A percentile compares a stretch with the other conserved stretches of the same genome.
Evolutionary conservation across 2,113 vertebrate genomes (phyloP).

Genomic region (Urocynchramus pylzowi): DNA sequence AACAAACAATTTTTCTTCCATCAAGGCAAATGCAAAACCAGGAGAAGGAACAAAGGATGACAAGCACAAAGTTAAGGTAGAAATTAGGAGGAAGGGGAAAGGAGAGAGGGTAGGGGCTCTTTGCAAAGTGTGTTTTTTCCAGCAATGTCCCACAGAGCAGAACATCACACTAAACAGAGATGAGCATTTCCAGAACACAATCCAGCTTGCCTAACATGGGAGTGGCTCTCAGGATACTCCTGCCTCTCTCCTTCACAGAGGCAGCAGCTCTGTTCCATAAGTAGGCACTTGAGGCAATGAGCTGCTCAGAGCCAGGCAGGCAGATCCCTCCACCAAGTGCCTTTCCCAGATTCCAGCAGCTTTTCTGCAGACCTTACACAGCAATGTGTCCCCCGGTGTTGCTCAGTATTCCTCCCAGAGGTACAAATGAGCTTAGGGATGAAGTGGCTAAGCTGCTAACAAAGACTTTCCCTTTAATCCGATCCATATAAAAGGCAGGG

Average conservation of each 20-base stretch:
- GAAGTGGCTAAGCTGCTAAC: slow-evolving; percentile 39
- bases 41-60: background rate
- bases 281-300: background rate
- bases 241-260: background rate
- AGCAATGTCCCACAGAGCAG: background rate
- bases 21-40: background rate
- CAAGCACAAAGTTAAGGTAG: background rate
- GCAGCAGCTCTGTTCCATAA: background rate
- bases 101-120: background rate
- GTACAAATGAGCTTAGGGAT: slow-evolving; percentile 4
- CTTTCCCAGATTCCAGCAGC: background rate
- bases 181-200: background rate
- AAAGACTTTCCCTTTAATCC: slow-evolving; percentile 21
- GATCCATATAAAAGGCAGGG: slow-evolving; percentile 1
- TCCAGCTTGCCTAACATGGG: background rate
- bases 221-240: background rate
- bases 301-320: background rate
- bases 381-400: background rate
- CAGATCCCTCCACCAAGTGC: background rate
- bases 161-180: background rate
- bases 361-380: background rate
- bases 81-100: background rate
- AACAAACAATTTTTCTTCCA: background rate
- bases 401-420: background rate
- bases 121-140: background rate